Base-by-base conservation (phyloP, 53 echinoderm and acorn worm species). In the Echinarachnius parma region DNA sequence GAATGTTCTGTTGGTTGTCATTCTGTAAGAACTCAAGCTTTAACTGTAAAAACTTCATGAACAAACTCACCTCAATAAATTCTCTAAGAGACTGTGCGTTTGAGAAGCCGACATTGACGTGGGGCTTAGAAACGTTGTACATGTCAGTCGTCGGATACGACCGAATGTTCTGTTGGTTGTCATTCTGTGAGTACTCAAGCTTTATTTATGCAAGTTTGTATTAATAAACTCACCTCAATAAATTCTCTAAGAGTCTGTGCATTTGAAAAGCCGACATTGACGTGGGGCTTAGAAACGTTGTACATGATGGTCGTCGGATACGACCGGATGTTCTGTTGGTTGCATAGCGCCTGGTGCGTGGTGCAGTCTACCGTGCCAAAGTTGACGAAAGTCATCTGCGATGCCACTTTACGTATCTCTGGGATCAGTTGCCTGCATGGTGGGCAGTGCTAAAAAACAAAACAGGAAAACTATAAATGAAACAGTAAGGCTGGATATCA, bases 321-420 rank as follows among this genome's bases (percentile, higher is more conserved):
- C 19, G 96, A 91, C n/a, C 96, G 49, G 48, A 96, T 77, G 31
- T 88, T 82, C 30, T 96, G 78, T 35, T 91, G 87, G 28, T 54
- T 71, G 59, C 96, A 96, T 16, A 96, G 75, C 0, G 70, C 24
- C 48, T 82, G 69, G 69, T 96, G 96, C 4, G 85, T 72, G 47
- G 88, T 91, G 53, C 96, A 96, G 65, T 96, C 96, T 2, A 96
- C 96, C 0, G 96, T 96, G 23, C 96, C 96, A 85, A 96, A 96
- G 71, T 91, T 68, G 46, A 96, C 37, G 59, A 87, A 59, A 2
- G 72, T 7, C 72, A 82, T 54, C 31, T 64, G 77, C 16, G 58
- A 28, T n/a, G 96, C 87, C 0, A 80, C 90, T 45, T 85, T 91
- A 28, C 91, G 84, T 37, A 90, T 48, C 77, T 96, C 91, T 14